Base-by-base conservation (phyloP, 2,113 vertebrate genomes). In the Alethe diademata region DNA sequence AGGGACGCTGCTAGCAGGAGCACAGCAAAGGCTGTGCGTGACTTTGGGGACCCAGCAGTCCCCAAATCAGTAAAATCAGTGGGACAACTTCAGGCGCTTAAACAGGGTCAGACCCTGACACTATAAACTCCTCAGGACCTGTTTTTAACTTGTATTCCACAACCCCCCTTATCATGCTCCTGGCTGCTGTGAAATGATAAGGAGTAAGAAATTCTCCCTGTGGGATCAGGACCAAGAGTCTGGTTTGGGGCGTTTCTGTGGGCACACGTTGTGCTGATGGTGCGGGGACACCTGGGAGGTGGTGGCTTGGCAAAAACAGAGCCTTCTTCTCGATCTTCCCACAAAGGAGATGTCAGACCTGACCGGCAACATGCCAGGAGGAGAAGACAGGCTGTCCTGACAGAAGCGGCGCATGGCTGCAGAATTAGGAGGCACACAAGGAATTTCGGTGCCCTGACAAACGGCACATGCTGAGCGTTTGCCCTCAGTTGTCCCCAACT, bases 191-290 rank as follows among this genome's bases (percentile, higher is more conserved):
- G 42, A 64, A 76, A 50, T 14, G 38, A 16, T 50, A 71, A 71
- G 67, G 14, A 69, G 7, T n/a, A 45, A 48, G 31, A 50, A 70
- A 33, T 43, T 82, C 14, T 64, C 18, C 20, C 36, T 6, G n/a
- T 12, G 66, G 71, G 45, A 76, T 53, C 65, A 40, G 56, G 48
- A 7, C 31, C 42, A 18, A 2, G 36, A 20, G 53, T n/a, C 43
- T 1, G 5, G 1, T 26, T 61, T 11, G 8, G 71, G 72, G 53
- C 0, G 1, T 4, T 81, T 31, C 25, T 45, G 17, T 5, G n/a
- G 11, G 4, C 12, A 3, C 4, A 10, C 2, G 0, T 6, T 2
- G 6, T 3, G 43, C 48, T 14, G 26, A 28, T 1, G 4, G 61
- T 0, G 17, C 69, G 20, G 0, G 3, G n/a, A 53, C 60, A 16